Conservation (phyloP, 2,113 vertebrate species). For the Vimba vimba region DNA sequence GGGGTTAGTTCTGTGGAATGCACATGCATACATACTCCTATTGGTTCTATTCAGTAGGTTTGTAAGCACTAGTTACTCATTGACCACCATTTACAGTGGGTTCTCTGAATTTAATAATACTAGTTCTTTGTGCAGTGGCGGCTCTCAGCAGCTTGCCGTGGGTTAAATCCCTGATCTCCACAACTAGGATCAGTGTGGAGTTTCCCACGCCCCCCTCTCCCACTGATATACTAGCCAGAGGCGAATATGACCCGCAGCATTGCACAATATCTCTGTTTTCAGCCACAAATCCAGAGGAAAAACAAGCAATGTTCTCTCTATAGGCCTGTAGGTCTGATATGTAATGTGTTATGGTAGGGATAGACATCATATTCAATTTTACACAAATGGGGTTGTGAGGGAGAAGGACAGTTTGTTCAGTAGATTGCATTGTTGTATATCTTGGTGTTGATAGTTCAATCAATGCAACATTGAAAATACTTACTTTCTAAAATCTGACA, state of each 20-base stretch:
- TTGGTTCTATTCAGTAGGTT: conserved; percentile 8
- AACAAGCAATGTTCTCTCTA: conserved; percentile 14
- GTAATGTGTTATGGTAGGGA: not conserved
- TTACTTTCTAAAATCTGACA: not conserved
- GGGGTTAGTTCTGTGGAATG: conserved; percentile 21
- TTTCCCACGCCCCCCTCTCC: conserved; percentile 50
- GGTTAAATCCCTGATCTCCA: conserved; percentile 44
- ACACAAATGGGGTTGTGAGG: not conserved
- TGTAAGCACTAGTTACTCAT: conserved; percentile 49
- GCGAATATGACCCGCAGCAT: conserved; percentile 34
- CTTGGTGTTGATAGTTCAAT: not conserved
- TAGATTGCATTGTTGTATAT: not conserved
- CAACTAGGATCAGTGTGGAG: conserved; percentile 21
- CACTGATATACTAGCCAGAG: conserved; percentile 38
- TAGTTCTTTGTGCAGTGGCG: not conserved
- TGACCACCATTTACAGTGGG: conserved; percentile 38
- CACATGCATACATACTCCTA: conserved; percentile 13
- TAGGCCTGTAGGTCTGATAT: not conserved
- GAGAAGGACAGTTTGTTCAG: not conserved
- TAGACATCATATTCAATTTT: not conserved
- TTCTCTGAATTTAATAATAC: conserved; percentile 23
- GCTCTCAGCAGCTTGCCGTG: conserved; percentile 33
- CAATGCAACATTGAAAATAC: not conserved
- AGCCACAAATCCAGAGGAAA: conserved; percentile 27
- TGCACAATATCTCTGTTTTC: conserved; percentile 32